Evolutionary conservation across 2,888 invertebrate species (phyloP), one percentile per base, ranked within the genome.

Genomic region (Boloria euphrosyne): DNA sequence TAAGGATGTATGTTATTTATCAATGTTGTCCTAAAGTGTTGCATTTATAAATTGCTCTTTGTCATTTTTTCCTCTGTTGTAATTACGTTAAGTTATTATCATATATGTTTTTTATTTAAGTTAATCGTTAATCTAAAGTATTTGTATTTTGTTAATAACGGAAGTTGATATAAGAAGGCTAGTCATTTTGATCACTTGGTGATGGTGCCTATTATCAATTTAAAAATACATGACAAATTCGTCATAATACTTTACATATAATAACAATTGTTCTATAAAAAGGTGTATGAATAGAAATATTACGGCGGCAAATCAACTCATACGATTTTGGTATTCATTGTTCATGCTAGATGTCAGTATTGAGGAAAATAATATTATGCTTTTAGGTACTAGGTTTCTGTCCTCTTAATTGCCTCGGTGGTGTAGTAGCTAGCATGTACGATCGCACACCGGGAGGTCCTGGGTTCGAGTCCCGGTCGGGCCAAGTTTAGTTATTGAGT

Each of bases 211-310:
- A 60, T 49, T 61, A 59, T 52, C 46, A 54, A 31, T 62, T 62
- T 63, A 62, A 64, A 38, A n/a, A 31, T 47, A 47, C 47, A 50
- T 59, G 38, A 46, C 38, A 14, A 53, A 50, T 62, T 58, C 62
- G 46, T 38, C 51, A 54, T 54, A 43, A 67, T 60, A 71, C 66
- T 74, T 74, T 66, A 71, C 74, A 74, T 66, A 73, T 71, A 74
- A 75, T 75, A 65, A 54, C 72, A 69, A 75, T 75, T 75, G 75
- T 74, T 62, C 61, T 65, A 70, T 62, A 17, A 65, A 62, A 69
- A 63, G 64, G 62, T 62, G 53, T 66, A 55, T 46, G 46, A 57
- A 47, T 51, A 27, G 3, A 31, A 31, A 10, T 38, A 38, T 38
- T 10, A 38, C 2, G 31, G 31, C 2, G 10, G 10, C 31, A 10